Evolutionary conservation across 2,113 vertebrate genomes (phyloP).

Genomic region (Sterrhoptilus dennistouni): DNA sequence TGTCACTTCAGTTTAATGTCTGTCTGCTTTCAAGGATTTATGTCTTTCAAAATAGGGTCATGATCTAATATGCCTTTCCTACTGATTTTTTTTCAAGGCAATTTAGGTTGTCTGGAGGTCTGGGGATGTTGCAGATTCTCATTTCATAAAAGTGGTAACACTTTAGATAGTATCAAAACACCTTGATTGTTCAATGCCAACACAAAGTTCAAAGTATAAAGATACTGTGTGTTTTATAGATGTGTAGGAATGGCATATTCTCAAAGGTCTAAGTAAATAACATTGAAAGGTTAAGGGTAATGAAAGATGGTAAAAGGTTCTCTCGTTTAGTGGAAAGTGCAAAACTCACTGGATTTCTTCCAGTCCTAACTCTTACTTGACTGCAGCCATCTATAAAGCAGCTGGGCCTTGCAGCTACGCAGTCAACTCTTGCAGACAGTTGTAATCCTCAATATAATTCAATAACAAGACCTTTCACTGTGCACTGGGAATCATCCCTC

Average conservation of each 20-base stretch:
- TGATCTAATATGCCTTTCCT: not conserved
- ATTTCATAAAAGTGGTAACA: not conserved
- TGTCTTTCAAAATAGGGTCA: not conserved
- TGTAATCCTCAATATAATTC: not conserved
- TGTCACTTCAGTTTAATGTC: not conserved
- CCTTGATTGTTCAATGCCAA: not conserved
- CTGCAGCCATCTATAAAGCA: not conserved
- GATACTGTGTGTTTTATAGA: not conserved
- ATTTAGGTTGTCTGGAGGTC: not conserved
- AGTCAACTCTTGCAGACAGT: not conserved
- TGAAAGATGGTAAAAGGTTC: not conserved
- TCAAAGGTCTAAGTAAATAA: not conserved
- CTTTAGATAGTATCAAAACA: not conserved
- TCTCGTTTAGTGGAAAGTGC: not conserved
- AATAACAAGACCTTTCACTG: not conserved
- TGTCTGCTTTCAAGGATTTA: not conserved
- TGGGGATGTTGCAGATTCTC: not conserved
- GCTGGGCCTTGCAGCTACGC: not conserved
- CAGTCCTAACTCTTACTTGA: not conserved
- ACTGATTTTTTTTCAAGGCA: not conserved
- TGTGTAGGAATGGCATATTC: not conserved
- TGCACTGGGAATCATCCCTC: not conserved
- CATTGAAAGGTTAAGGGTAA: not conserved
- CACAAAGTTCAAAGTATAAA: not conserved
- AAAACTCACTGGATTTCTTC: not conserved